phyloP scores from a whole-genome alignment of 2,888 invertebrate genomes.

The Catonia carolina region DNA sequence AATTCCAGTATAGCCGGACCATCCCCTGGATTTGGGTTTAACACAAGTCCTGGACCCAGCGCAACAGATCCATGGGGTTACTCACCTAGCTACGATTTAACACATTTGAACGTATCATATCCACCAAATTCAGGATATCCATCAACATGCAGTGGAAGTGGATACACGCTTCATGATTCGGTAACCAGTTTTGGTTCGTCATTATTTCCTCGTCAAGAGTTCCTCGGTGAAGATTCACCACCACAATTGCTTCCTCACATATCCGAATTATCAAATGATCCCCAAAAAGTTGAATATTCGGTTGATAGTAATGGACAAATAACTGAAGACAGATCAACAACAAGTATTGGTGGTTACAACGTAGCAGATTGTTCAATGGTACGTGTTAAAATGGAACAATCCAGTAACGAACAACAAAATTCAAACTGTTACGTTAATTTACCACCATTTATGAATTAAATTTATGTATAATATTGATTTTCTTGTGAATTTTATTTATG shows the following conservation, averaged over 20 bases:
- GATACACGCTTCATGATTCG: neutral
- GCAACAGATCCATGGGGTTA: slow-evolving; percentile 55
- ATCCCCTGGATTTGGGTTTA: slow-evolving; percentile 1
- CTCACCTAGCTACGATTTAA: slow-evolving; percentile 38
- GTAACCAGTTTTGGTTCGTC: slow-evolving; percentile 44
- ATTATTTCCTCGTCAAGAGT: slow-evolving; percentile 4
- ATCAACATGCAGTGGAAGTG: neutral
- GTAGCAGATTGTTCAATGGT: slow-evolving; percentile 37
- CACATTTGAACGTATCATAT: slow-evolving; percentile 66
- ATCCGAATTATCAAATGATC: neutral
- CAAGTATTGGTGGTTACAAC: slow-evolving; percentile 27
- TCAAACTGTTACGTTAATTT: slow-evolving; percentile 60
- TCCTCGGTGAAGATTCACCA: slow-evolving; percentile 18
- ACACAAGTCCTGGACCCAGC: slow-evolving; percentile 44
- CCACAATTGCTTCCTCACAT: slow-evolving; percentile 15
- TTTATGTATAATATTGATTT: neutral
- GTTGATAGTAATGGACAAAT: slow-evolving; percentile 5
- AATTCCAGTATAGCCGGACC: slow-evolving; percentile 24
- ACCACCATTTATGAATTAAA: slow-evolving; percentile 61
- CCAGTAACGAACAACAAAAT: slow-evolving; percentile 36
- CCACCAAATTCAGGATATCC: slow-evolving; percentile 40
- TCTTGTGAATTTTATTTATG: too few relatives aligned
- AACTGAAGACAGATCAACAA: slow-evolving; percentile 8
- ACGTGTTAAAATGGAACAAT: slow-evolving; percentile 52
- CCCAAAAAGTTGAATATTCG: slow-evolving; percentile 9